Evolutionary conservation across 2,888 invertebrate species (phyloP).

Genomic region (Drosophila emarginata): DNA sequence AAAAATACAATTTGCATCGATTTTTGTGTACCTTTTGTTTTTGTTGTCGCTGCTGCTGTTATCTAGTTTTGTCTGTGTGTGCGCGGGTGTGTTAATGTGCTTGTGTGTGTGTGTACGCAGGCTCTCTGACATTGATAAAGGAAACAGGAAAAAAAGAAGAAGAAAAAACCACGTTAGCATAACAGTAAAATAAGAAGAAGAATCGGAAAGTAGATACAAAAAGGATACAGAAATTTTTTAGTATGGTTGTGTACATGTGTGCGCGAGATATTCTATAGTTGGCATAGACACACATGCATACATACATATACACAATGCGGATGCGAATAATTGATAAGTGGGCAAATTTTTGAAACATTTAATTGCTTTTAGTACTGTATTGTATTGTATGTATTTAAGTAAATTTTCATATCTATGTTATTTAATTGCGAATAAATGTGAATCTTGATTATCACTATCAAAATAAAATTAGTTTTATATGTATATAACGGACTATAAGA

Average conservation of each 20-base stretch:
- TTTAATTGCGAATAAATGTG: too few species aligned
- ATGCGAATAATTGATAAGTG: background rate
- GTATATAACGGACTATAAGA: too few species aligned
- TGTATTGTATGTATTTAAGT: background rate
- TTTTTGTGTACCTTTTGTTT: conserved; percentile 75
- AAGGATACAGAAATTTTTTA: conserved; percentile 67
- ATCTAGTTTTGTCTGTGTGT: conserved; percentile 49
- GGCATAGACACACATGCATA: background rate
- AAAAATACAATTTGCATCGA: conserved; percentile 70
- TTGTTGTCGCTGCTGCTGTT: conserved; percentile 46
- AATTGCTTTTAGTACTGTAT: background rate
- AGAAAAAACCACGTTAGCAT: conserved; percentile 12
- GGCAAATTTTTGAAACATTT: background rate
- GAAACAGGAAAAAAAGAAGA: conserved; percentile 37
- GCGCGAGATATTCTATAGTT: conserved; percentile 13
- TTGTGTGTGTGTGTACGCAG: conserved; percentile 43
- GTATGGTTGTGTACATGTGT: conserved; percentile 16
- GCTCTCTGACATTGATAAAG: conserved; percentile 75
- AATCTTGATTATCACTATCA: too few species aligned
- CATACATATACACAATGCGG: background rate
- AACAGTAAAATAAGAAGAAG: conserved; percentile 8
- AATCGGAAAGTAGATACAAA: conserved; percentile 29
- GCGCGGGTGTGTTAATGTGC: conserved; percentile 32
- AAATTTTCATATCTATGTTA: too few species aligned
- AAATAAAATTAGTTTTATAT: too few species aligned